Evolutionary conservation across 2,888 invertebrate genomes (phyloP).

Genomic region (Thera britannica): DNA sequence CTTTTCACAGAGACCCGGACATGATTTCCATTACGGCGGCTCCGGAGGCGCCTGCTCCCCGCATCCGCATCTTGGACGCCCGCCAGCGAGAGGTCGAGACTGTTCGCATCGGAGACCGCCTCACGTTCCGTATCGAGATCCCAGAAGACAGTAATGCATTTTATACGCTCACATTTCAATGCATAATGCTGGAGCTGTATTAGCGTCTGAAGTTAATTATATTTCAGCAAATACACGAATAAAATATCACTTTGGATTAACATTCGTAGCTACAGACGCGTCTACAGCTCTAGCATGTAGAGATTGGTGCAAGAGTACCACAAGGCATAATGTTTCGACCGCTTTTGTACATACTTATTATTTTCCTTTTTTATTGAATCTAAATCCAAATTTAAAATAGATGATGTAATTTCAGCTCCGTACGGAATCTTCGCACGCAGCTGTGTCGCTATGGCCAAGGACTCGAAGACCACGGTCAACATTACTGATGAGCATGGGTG

Average conservation of each 20-base stretch:
- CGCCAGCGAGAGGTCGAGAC: constrained; percentile 96
- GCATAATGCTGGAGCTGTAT: constrained; percentile 19
- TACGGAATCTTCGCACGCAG: constrained; percentile 98
- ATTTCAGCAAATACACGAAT: neutral
- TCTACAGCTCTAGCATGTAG: constrained; percentile 2
- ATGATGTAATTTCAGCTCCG: constrained; percentile 87
- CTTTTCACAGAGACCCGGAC: constrained; percentile 91
- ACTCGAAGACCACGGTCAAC: constrained; percentile 97
- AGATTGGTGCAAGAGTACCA: constrained; percentile 26
- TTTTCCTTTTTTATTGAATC: constrained; percentile 13
- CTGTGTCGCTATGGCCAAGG: constrained; percentile 98
- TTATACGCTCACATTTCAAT: constrained; percentile 12
- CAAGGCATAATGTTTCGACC: constrained; percentile 19
- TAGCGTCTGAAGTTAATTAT: constrained; percentile 6
- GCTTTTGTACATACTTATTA: constrained; percentile 34
- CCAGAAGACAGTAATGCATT: constrained; percentile 95
- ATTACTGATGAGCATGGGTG: constrained; percentile 97
- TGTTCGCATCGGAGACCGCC: constrained; percentile 96
- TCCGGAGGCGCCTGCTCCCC: constrained; percentile 97
- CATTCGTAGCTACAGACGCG: neutral
- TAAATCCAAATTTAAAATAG: constrained; percentile 21
- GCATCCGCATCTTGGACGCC: constrained; percentile 95
- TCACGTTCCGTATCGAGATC: constrained; percentile 97
- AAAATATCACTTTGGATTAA: neutral
- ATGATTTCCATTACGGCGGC: constrained; percentile 98